Conservation (phyloP, 2,888 invertebrate species). For the Micropterix aruncella region DNA sequence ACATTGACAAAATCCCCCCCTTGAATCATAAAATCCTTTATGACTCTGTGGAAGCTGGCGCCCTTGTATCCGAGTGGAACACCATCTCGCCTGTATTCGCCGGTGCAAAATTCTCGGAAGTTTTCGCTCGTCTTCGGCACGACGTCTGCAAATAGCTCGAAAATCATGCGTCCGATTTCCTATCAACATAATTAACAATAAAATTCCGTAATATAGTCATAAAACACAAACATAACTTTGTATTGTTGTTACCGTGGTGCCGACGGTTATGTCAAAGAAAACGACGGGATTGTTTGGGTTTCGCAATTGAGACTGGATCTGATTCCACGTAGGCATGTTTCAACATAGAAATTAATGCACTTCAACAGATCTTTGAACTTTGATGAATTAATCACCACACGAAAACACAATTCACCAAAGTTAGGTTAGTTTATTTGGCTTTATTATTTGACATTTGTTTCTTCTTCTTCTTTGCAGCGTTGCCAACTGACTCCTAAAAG, state of each 20-base stretch:
- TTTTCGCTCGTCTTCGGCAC: constrained; percentile 96
- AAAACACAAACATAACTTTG: too few species aligned
- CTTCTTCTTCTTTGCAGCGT: too few species aligned
- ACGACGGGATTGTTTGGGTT: constrained; percentile 96
- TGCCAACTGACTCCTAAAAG: too few species aligned
- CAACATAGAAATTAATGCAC: too few species aligned
- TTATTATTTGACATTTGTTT: too few species aligned
- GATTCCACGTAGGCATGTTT: constrained; percentile 96
- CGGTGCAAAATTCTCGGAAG: constrained; percentile 96
- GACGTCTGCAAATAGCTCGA: constrained; percentile 94
- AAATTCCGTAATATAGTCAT: constrained; percentile 4
- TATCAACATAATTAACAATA: constrained; percentile 19
- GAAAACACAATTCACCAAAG: too few species aligned
- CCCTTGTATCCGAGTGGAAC: constrained; percentile 95
- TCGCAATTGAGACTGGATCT: constrained; percentile 78
- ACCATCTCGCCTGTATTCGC: constrained; percentile 91
- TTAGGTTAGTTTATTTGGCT: too few species aligned
- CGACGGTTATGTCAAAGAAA: constrained; percentile 94
- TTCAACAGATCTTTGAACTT: too few species aligned
- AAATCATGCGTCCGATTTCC: constrained; percentile 97
- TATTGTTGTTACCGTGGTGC: constrained; percentile 79
- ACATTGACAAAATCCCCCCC: constrained; percentile 99
- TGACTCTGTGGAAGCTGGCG: constrained; percentile 92
- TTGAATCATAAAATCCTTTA: constrained; percentile 99
- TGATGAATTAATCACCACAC: too few species aligned